These are phyloP conservation scores for Lumbricus terrestris DNA, from an alignment of 2,888 invertebrate genomes.

Conservation along the genomic window DNA sequence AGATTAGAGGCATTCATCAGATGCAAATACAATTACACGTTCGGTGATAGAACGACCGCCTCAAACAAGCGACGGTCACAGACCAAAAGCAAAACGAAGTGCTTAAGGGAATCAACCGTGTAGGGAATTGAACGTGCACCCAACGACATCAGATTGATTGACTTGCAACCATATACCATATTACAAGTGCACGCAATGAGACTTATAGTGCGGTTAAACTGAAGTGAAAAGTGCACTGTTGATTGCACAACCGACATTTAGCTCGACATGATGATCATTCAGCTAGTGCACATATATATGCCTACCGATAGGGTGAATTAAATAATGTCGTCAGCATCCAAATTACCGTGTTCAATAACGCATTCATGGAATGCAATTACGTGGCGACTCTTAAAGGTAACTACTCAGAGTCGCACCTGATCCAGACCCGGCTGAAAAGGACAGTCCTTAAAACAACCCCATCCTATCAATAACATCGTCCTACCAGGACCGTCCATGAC, in stretches of 20 bases:
- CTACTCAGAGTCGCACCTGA: too few species aligned
- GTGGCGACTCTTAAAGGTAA: too few species aligned
- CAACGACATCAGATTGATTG: background rate
- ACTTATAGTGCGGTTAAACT: background rate
- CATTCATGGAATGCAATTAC: too few species aligned
- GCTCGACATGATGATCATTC: background rate
- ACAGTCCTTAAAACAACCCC: too few species aligned
- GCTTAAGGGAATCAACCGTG: background rate
- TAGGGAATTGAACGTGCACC: background rate
- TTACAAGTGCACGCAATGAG: too few species aligned
- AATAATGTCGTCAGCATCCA: background rate
- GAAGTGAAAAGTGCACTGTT: background rate
- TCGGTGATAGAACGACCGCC: background rate
- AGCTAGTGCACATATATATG: too few species aligned
- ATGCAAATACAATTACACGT: background rate
- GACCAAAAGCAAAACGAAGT: background rate
- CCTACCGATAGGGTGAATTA: background rate
- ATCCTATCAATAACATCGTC: too few species aligned
- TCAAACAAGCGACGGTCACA: background rate
- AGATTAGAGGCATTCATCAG: too few species aligned
- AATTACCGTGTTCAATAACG: too few species aligned
- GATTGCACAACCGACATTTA: background rate
- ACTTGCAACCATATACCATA: background rate
- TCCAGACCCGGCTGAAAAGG: too few species aligned
- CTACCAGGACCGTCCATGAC: too few species aligned